Percentiles rank a stretch among this genome's conserved stretches.
Conservation (phyloP, 2,888 invertebrate genomes). For the Archips xylosteana region DNA sequence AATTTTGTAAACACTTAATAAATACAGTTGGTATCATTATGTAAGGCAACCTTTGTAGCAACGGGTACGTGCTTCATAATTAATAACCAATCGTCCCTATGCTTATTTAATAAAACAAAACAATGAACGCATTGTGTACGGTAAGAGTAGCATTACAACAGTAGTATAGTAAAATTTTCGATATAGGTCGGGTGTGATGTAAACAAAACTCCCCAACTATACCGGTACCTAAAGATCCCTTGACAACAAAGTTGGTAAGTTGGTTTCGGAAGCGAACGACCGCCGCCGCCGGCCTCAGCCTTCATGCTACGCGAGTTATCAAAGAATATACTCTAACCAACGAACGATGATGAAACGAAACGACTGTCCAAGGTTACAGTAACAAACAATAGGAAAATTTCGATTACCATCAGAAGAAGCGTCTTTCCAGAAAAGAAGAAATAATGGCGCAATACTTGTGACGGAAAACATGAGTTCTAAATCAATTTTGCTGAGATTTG, state of each 20-base stretch:
- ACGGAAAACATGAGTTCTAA: too few relatives aligned
- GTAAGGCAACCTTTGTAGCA: constrained; percentile 4
- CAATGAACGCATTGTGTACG: constrained; percentile 12
- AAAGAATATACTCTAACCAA: constrained; percentile 2
- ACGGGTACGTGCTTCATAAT: constrained; percentile 2
- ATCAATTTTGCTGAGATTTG: neutral
- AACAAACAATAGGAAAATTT: neutral
- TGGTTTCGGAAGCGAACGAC: neutral
- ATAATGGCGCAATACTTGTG: neutral
- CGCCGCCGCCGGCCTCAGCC: neutral
- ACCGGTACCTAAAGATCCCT: neutral
- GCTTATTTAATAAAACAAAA: constrained; percentile 18
- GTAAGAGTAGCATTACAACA: neutral
- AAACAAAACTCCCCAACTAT: constrained; percentile 4
- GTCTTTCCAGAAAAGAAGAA: neutral
- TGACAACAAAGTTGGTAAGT: constrained; percentile 11
- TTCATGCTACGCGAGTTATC: constrained; percentile 7
- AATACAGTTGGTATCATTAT: neutral
- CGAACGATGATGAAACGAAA: neutral
- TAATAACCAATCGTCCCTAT: neutral
- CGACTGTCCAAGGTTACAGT: neutral
- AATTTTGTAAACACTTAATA: constrained; percentile 2
- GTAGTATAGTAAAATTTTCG: neutral
- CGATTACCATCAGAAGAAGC: neutral
- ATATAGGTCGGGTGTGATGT: neutral